phyloP scores from a whole-genome alignment of 2,888 invertebrate genomes.

The Athripsodes cinereus region DNA sequence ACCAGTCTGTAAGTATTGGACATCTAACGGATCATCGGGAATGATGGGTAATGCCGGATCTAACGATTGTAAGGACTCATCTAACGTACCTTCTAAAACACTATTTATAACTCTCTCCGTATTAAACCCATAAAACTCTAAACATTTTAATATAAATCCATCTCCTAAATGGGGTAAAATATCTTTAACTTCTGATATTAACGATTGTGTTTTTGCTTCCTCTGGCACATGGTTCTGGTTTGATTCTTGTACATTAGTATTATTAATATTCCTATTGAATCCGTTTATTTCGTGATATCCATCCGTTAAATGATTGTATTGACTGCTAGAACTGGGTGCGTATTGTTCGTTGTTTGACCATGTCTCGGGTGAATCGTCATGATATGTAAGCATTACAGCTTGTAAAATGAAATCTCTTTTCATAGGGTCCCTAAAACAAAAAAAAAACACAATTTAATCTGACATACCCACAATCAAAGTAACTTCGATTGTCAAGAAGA shows the following conservation, averaged over 20 bases:
- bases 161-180: slow-evolving; percentile 78
- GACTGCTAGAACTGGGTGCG: neutral
- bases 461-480: too few relatives aligned
- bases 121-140: slow-evolving; percentile 70
- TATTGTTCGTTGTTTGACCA: neutral
- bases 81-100: slow-evolving; percentile 65
- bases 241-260: neutral
- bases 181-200: slow-evolving; percentile 63
- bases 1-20: slow-evolving; percentile 49
- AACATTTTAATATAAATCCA: slow-evolving; percentile 64
- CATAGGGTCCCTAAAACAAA: slow-evolving; percentile 43
- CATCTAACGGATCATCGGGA: slow-evolving; percentile 55
- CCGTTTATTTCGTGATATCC: neutral
- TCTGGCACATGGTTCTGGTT: slow-evolving; percentile 39
- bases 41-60: slow-evolving; percentile 56
- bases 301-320: slow-evolving; percentile 6
- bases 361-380: slow-evolving; percentile 36
- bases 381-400: slow-evolving; percentile 46
- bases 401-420: slow-evolving; percentile 52
- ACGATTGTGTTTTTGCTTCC: slow-evolving; percentile 42
- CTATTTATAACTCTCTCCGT: slow-evolving; percentile 75
- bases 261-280: neutral
- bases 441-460: too few relatives aligned
- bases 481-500: too few relatives aligned
- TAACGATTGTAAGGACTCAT: slow-evolving; percentile 28